Base-by-base conservation (phyloP, 2,888 invertebrate genomes). In the Lottia scabra region DNA sequence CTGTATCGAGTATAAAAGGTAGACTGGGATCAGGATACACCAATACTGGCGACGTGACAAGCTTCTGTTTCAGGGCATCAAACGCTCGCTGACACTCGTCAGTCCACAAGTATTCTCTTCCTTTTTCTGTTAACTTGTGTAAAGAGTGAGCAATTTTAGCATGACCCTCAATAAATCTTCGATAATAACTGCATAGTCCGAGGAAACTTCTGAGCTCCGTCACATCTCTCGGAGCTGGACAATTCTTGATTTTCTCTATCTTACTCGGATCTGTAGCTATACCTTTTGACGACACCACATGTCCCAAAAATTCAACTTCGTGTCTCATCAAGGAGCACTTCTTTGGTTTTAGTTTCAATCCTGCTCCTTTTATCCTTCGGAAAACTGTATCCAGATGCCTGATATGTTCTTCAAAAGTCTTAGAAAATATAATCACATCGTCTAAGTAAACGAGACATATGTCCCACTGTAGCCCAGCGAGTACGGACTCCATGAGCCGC, bases 1-100 rank as follows among this genome's bases (percentile, higher is more conserved):
- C 77, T n/a, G 75, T 78, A 56, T 79, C 79, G 6, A 78, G 38
- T 15, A 78, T 56, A 44, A 76, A 77, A 1, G 63, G 27, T 19
- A n/a, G 44, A 8, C 48, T n/a, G 44, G 48, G 62, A 44, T 70
- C 63, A 16, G 79, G 79, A 45, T 70, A 75, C 13, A 43, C 56
- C 30, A 80, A 38, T 13, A 79, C 63, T 2, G 78, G 81, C 8
- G 70, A 66, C 1, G 19, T 68, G 3, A 72, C 73, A n/a, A 83
- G 67, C 12, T 8, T 5, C 16, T 48, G 56, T 5, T 78, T 77
- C 19, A 80, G 65, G 15, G 5, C n/a, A 8, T 69, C 63, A 65
- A 80, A 80, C 6, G 71, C 71, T 12, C 66, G 8, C 27, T 73
- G 45, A 43, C 63, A 63, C 0, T 63, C 73, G 19, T 56, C 46